Conservation (phyloP, 1,140 invertebrate species). For the Drosophila equinoxialis region DNA sequence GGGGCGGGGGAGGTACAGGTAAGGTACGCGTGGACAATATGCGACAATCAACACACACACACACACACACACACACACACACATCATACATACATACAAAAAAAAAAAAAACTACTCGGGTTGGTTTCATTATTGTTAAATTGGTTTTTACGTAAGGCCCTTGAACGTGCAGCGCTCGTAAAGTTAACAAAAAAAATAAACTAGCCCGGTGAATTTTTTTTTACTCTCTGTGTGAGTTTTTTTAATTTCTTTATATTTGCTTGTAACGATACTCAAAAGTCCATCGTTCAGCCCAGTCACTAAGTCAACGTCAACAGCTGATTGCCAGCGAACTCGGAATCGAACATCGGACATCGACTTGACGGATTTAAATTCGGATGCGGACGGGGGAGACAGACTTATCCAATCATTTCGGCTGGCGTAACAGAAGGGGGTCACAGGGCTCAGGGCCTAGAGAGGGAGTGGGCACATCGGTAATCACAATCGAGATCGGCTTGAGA, state of each 20-base stretch:
- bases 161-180: constrained; percentile 76
- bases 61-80: constrained; percentile 55
- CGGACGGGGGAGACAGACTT: neutral
- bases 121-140: constrained; percentile 43
- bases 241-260: constrained; percentile 36
- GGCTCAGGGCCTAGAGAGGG: too few species aligned
- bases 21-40: constrained; percentile 56
- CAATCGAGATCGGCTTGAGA: constrained; percentile 10
- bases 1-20: constrained; percentile 20
- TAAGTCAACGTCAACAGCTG: constrained; percentile 57
- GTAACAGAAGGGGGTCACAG: neutral
- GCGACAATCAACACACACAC: constrained; percentile 53
- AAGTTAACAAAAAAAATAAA: constrained; percentile 47
- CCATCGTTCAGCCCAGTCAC: constrained; percentile 40
- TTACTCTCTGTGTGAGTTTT: constrained; percentile 32
- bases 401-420: constrained; percentile 16
- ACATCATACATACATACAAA: constrained; percentile 40
- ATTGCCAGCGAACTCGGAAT: constrained; percentile 20
- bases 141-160: constrained; percentile 72
- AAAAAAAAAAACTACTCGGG: constrained; percentile 50
- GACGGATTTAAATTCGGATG: constrained; percentile 10
- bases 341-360: neutral
- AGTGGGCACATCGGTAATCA: neutral
- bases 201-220: constrained; percentile 59
- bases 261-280: constrained; percentile 61